Evolutionary conservation across 2,888 invertebrate genomes (phyloP).

Genomic region (Rotaria socialis): DNA sequence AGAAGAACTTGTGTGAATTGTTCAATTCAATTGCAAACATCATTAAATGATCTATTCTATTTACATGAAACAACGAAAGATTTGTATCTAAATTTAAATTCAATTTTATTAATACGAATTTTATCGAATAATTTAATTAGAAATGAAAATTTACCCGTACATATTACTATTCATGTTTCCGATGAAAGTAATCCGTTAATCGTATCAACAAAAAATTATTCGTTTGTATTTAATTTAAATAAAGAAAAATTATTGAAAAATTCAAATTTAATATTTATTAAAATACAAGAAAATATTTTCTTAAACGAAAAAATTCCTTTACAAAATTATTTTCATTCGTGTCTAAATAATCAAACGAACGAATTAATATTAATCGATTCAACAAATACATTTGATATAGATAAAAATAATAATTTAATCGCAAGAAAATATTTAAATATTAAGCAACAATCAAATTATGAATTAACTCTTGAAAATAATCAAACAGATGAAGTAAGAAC

Average conservation of each 20-base stretch:
- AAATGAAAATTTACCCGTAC: neutral
- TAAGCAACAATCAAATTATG: neutral
- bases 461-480: neutral
- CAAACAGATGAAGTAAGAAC: neutral
- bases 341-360: neutral
- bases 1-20: neutral
- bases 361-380: neutral
- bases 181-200: neutral
- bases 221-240: neutral
- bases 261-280: neutral
- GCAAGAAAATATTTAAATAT: neutral
- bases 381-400: neutral
- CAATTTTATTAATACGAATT: neutral
- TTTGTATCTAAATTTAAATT: neutral
- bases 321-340: neutral
- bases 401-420: neutral
- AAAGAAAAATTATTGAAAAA: neutral
- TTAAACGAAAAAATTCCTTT: neutral
- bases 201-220: neutral
- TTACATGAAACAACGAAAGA: neutral
- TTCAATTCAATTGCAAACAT: neutral
- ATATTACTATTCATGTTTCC: neutral
- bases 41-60: neutral
- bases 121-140: neutral
- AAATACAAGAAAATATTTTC: neutral